Percentiles rank a stretch among this genome's conserved stretches.
Conservation (phyloP, 2,797 vertebrate species). For the Cirrhinus mrigala region DNA sequence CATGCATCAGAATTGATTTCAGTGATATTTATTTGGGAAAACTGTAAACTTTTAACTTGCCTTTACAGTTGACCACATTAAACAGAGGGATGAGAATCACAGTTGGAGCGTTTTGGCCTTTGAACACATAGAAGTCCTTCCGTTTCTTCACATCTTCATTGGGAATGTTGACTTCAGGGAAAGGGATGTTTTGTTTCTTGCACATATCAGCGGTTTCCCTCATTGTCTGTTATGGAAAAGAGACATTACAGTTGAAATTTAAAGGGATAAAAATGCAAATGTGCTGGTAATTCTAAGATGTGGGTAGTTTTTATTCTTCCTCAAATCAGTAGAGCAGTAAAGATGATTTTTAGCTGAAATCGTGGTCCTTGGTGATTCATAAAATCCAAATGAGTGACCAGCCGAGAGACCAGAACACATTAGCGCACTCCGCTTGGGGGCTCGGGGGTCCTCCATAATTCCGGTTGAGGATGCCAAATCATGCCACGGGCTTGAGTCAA, state of each 20-base stretch:
- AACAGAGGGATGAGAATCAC: constrained; percentile 31
- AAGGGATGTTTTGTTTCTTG: neutral
- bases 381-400: too few relatives aligned
- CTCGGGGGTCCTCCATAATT: neutral
- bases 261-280: neutral
- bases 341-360: too few relatives aligned
- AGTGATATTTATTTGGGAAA: too few relatives aligned
- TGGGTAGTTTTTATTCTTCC: too few relatives aligned
- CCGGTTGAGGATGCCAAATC: neutral
- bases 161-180: neutral
- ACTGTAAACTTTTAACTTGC: neutral
- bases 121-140: constrained; percentile 27
- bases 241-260: neutral
- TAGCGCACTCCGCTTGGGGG: neutral
- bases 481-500: neutral
- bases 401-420: neutral
- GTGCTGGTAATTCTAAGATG: too few relatives aligned
- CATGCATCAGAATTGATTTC: too few relatives aligned
- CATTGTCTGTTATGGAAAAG: neutral
- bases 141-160: neutral
- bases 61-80: constrained; percentile 18
- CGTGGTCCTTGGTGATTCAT: too few relatives aligned
- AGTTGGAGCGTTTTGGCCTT: constrained; percentile 1
- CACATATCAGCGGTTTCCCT: neutral
- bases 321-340: too few relatives aligned